Evolutionary conservation across 2,113 vertebrate species (phyloP).

Genomic region (Sylvia atricapilla): DNA sequence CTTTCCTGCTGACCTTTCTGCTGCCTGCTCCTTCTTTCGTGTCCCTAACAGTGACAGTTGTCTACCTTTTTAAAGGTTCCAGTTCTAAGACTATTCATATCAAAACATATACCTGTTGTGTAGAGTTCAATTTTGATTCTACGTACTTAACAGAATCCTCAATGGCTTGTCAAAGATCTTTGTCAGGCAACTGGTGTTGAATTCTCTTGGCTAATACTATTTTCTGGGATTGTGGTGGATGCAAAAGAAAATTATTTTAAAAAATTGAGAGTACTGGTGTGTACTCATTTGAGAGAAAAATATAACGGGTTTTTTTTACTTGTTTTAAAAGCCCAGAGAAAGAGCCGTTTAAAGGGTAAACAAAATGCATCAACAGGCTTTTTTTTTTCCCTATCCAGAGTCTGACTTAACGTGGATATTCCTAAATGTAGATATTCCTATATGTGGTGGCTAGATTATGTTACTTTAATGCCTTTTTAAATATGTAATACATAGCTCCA

Average conservation of each 20-base stretch:
- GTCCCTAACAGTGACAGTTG: background rate
- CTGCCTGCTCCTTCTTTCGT: too few relatives aligned
- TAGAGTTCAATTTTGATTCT: background rate
- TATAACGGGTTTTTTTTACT: accelerated
- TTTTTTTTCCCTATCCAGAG: background rate
- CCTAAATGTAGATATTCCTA: background rate
- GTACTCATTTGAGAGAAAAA: background rate
- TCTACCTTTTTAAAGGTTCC: background rate
- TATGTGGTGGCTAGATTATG: background rate
- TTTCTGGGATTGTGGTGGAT: background rate
- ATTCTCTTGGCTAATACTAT: background rate
- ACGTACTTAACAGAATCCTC: background rate
- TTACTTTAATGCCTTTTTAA: background rate
- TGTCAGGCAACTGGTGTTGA: background rate
- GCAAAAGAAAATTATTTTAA: background rate
- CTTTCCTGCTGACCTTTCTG: too few relatives aligned
- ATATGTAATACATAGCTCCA: background rate
- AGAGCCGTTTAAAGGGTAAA: background rate
- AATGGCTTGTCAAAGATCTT: background rate
- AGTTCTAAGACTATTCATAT: background rate
- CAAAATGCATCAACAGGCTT: background rate
- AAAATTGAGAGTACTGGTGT: background rate
- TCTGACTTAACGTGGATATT: background rate
- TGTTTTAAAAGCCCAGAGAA: background rate
- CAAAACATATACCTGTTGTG: background rate